A percentile compares a stretch with the other conserved stretches of the same genome.
Evolutionary conservation across 2,888 invertebrate genomes (phyloP).

Genomic region (Torymus aiolomorphi): DNA sequence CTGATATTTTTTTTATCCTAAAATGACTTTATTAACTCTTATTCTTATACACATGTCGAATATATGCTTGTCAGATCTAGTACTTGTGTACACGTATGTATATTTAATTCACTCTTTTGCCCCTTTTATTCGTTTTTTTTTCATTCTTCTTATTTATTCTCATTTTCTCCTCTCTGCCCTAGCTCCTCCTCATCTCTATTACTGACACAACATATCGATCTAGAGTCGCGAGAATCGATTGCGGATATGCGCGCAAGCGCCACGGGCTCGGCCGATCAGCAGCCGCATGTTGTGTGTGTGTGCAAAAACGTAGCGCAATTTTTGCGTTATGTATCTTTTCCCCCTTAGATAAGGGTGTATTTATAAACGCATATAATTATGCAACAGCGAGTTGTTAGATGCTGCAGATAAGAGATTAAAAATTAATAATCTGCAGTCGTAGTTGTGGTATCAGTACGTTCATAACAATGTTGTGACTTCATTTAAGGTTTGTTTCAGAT

Average conservation of each 20-base stretch:
- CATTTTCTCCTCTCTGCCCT: background rate
- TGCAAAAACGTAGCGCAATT: too few species aligned
- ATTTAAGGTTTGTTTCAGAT: too few species aligned
- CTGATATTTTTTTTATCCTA: constrained; percentile 63
- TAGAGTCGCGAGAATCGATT: constrained; percentile 46
- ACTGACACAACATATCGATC: constrained; percentile 53
- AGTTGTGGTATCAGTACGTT: too few species aligned
- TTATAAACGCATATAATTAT: constrained; percentile 20
- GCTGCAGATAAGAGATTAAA: too few species aligned
- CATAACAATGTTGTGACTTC: too few species aligned
- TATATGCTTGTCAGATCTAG: constrained; percentile 69
- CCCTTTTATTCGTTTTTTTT: constrained; percentile 26
- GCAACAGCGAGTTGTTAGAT: too few species aligned
- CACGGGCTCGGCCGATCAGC: constrained; percentile 20
- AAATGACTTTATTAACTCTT: constrained; percentile 74
- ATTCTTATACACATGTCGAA: constrained; percentile 71
- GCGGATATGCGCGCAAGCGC: constrained; percentile 22
- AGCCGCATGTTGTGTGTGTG: background rate
- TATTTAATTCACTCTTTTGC: constrained; percentile 57
- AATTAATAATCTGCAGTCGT: too few species aligned
- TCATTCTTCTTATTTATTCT: constrained; percentile 26
- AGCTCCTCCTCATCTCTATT: constrained; percentile 23
- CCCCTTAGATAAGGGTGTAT: background rate
- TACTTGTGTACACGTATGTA: constrained; percentile 66
- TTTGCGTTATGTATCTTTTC: too few species aligned